phyloP scores from a whole-genome alignment of 2,888 invertebrate genomes.

The Pheosia tremula region DNA sequence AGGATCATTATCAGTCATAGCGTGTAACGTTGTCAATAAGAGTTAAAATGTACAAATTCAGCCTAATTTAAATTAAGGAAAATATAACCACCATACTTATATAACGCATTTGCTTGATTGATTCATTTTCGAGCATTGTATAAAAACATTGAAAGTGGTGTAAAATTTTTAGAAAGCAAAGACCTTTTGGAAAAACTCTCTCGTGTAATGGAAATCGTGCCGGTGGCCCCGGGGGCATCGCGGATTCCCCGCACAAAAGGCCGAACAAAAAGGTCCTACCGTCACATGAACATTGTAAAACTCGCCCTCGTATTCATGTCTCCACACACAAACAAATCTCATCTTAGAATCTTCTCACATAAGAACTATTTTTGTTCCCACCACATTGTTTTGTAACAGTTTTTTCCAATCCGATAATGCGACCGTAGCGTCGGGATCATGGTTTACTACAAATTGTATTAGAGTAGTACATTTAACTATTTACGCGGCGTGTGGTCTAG shows the following conservation, averaged over 20 bases:
- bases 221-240: constrained; percentile 75
- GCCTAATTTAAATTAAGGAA: too few relatives aligned
- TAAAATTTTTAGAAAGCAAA: constrained; percentile 67
- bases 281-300: constrained; percentile 84
- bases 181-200: constrained; percentile 71
- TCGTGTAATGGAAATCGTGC: constrained; percentile 82
- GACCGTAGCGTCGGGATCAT: constrained; percentile 83
- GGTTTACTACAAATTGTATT: constrained; percentile 85
- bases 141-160: constrained; percentile 54
- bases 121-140: constrained; percentile 17
- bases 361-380: constrained; percentile 56
- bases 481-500: constrained; percentile 62
- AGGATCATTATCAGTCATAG: too few relatives aligned
- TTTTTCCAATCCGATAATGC: constrained; percentile 84
- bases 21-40: too few relatives aligned
- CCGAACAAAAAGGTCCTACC: constrained; percentile 81
- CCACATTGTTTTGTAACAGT: constrained; percentile 69
- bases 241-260: constrained; percentile 79
- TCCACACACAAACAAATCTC: constrained; percentile 54
- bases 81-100: too few relatives aligned
- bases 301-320: constrained; percentile 70
- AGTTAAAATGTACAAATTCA: too few relatives aligned
- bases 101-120: constrained; percentile 14
- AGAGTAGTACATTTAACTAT: constrained; percentile 83
- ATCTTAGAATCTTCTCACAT: constrained; percentile 47